Evolutionary conservation across 2,797 vertebrate genomes (phyloP).

Genomic region (Emydoidea blandingii): DNA sequence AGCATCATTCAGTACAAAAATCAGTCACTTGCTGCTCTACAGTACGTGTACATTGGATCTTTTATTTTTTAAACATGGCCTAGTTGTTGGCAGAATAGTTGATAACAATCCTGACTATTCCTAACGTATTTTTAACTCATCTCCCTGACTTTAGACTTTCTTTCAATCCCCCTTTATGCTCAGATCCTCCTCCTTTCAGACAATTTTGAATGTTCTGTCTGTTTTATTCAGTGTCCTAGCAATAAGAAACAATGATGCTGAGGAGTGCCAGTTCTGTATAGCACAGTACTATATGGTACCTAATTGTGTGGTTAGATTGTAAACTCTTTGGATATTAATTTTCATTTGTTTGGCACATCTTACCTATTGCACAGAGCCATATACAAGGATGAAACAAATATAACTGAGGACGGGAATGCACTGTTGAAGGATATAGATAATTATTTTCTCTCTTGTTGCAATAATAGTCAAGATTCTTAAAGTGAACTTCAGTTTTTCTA

Average conservation of each 20-base stretch:
- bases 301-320: neutral
- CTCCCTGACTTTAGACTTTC: conserved; percentile 15
- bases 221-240: neutral
- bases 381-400: neutral
- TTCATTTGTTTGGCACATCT: neutral
- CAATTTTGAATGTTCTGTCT: neutral
- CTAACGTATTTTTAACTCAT: neutral
- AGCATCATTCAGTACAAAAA: conserved; percentile 55
- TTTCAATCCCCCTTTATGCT: neutral
- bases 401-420: too few species aligned
- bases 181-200: conserved; percentile 6
- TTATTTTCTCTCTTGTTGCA: too few species aligned
- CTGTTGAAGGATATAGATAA: too few species aligned
- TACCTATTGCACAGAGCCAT: neutral
- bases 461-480: too few species aligned
- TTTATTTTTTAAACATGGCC: neutral
- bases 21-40: neutral
- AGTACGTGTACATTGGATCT: neutral
- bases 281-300: neutral
- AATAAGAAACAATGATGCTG: too few species aligned
- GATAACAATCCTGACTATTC: conserved; percentile 12
- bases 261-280: neutral
- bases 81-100: conserved; percentile 26
- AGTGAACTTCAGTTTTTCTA: too few species aligned
- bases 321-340: neutral